Base-by-base conservation (phyloP, 2,113 vertebrate genomes). In the Seriola quinqueradiata region DNA sequence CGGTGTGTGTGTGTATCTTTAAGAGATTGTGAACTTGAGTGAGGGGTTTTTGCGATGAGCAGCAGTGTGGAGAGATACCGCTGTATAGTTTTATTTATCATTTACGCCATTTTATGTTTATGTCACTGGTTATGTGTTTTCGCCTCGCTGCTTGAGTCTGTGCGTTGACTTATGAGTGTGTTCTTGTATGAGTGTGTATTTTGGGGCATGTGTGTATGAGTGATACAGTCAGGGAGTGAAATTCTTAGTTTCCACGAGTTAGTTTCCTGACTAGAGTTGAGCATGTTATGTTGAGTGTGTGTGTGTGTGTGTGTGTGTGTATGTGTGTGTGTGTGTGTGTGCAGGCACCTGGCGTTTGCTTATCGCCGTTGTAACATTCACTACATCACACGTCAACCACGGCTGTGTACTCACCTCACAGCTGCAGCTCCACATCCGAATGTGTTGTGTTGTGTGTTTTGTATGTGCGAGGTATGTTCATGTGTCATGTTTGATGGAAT, bases 361-460 rank as follows among this genome's bases (percentile, higher is more conserved):
- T 90, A 87, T 92, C 81, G 13, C 13, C 11, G 12, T 13, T 64
- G 75, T 50, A 81, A 36, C 79, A 85, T 52, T 1, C 58, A 28
- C 54, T 4, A 82, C 59, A 65, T 72, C 42, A 52, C 85, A 58
- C 80, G 46, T 23, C 36, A 61, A 28, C 60, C 34, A 3, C 23
- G 0, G 4, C 70, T 66, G 71, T 1, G 69, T 32, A 44, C 36
- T 32, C 40, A 40, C 40, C 40, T 40, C 40, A 40, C 40, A 40
- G 8, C 40, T 40, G 40, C 40, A 40, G 34, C 34, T 36, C 34
- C 34, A 36, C 34, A 6, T 36, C 34, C 25, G 25, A 28, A 28
- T 28, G 25, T 28, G 2, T 28, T 28, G 25, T 28, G 25, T 28
- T 28, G 25, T 28, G 25, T 28, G 25, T 2, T 28, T 28, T 28